phyloP scores from a whole-genome alignment of 2,113 vertebrate species.

The Sterrhoptilus dennistouni region DNA sequence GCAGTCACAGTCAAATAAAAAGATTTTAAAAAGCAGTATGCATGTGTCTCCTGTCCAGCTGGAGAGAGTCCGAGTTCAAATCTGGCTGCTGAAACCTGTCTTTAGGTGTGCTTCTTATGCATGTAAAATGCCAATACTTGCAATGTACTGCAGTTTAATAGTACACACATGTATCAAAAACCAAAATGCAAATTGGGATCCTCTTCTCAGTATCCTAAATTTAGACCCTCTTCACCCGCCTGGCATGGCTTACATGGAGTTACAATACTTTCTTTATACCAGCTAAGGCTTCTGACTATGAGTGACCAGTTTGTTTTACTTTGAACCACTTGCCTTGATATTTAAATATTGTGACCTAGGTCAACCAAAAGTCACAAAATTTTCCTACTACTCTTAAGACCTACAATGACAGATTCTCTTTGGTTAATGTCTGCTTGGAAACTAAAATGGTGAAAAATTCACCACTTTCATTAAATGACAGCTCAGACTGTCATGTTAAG shows the following conservation, averaged over 20 bases:
- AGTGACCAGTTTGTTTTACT: neutral
- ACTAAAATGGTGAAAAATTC: neutral
- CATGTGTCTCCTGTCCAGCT: neutral
- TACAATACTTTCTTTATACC: neutral
- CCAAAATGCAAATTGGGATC: neutral
- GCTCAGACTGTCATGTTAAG: neutral
- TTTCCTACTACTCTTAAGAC: neutral
- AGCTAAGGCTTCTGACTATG: neutral
- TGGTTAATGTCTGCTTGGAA: neutral
- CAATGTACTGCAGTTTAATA: neutral
- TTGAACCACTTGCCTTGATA: neutral
- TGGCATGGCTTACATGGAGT: neutral
- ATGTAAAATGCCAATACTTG: neutral
- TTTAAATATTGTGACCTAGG: neutral
- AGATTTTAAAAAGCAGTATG: neutral
- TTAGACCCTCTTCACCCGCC: neutral
- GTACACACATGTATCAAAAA: neutral
- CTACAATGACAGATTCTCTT: neutral
- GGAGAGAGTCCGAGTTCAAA: neutral
- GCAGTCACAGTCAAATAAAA: neutral
- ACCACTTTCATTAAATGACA: neutral
- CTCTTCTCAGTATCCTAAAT: neutral
- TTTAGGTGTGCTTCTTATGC: neutral
- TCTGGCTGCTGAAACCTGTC: neutral
- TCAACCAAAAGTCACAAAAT: neutral